These are phyloP conservation scores for Argyresthia goedartella DNA, from an alignment of 2,888 invertebrate species.

Conservation along the genomic window DNA sequence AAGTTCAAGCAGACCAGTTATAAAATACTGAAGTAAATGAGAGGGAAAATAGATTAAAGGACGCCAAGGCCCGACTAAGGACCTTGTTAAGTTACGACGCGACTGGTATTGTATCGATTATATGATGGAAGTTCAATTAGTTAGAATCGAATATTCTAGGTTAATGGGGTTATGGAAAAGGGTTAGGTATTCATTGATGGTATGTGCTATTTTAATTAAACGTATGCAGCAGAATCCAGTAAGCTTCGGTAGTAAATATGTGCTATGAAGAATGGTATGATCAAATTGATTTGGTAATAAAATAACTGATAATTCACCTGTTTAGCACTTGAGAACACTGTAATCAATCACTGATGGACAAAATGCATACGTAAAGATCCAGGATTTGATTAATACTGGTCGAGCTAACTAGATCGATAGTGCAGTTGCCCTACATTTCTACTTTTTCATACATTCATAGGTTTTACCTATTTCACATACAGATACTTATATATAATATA, in stretches of 20 bases:
- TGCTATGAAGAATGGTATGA: too few relatives aligned
- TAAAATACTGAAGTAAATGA: background rate
- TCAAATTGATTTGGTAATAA: too few relatives aligned
- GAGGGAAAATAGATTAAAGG: slow-evolving; percentile 1
- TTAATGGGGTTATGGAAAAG: background rate
- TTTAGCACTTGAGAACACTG: too few relatives aligned
- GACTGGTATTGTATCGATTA: background rate
- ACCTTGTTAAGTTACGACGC: background rate
- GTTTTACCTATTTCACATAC: too few relatives aligned
- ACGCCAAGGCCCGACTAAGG: background rate
- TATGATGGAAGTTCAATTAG: background rate
- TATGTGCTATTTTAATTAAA: background rate
- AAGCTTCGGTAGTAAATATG: too few relatives aligned
- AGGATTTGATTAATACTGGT: background rate
- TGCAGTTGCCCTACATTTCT: background rate
- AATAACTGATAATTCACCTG: too few relatives aligned
- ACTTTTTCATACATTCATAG: background rate
- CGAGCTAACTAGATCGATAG: background rate
- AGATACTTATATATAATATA: too few relatives aligned
- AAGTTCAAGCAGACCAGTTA: background rate
- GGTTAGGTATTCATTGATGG: background rate
- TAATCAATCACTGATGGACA: too few relatives aligned
- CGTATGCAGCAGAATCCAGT: too few relatives aligned
- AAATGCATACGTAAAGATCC: too few relatives aligned
- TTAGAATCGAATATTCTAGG: background rate